These are phyloP conservation scores for Crioceris asparagi DNA, from an alignment of 2,888 invertebrate species.

Conservation along the genomic window DNA sequence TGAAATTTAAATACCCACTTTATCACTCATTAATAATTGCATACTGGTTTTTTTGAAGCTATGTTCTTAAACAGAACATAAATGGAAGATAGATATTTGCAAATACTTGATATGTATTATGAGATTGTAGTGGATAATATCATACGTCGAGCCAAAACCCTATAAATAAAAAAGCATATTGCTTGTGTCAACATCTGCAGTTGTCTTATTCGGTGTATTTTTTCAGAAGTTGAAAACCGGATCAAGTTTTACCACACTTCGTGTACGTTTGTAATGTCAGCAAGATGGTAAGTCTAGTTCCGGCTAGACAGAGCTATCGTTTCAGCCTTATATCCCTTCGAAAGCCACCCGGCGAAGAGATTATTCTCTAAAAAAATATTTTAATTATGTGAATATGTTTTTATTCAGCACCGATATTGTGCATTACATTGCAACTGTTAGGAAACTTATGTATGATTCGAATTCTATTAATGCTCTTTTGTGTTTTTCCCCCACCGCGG, in stretches of 20 bases:
- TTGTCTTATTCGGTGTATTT: slow-evolving; percentile 63
- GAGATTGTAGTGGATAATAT: too few species aligned
- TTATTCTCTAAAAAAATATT: not conserved
- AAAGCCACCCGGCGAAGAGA: not conserved
- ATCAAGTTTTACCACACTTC: slow-evolving; percentile 46
- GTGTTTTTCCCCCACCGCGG: slow-evolving; percentile 34
- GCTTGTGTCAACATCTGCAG: slow-evolving; percentile 23
- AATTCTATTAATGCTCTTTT: slow-evolving; percentile 37
- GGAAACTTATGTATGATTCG: slow-evolving; percentile 8
- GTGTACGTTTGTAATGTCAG: slow-evolving; percentile 48
- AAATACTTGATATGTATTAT: too few species aligned
- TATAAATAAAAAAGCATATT: slow-evolving; percentile 8
- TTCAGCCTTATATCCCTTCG: slow-evolving; percentile 25
- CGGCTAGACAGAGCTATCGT: slow-evolving; percentile 38
- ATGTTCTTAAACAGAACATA: too few species aligned
- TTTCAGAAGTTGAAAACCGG: slow-evolving; percentile 66
- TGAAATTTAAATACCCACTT: too few species aligned
- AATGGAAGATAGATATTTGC: too few species aligned
- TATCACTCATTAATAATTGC: too few species aligned
- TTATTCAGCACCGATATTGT: not conserved
- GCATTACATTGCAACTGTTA: slow-evolving; percentile 3
- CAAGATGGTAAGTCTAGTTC: slow-evolving; percentile 58
- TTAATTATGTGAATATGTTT: not conserved
- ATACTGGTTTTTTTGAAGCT: too few species aligned
- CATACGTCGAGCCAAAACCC: slow-evolving; percentile 13